Base-by-base conservation (phyloP, 2,797 vertebrate species). In the Hippopotamyrus pictus region DNA sequence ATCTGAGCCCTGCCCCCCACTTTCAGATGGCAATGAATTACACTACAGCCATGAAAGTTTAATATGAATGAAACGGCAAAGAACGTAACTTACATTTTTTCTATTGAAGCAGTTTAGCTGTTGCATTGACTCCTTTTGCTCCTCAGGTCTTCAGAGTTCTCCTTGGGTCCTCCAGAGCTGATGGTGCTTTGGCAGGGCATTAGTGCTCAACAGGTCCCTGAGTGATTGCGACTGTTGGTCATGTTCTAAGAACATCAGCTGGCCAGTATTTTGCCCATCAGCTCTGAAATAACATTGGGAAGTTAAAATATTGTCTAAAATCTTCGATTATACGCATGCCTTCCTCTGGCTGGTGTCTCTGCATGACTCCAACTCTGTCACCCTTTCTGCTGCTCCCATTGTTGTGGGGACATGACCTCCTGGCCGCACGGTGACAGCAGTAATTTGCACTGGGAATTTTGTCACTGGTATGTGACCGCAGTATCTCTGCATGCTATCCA, bases 361-460 rank as follows among this genome's bases (percentile, higher is more conserved):
- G 85, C 89, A 48, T 76, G 79, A 88, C 44, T 91, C 87, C 6
- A 65, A 54, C 85, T 73, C 44, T 90, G 88, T 89, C 46, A 86
- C 41, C 87, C 88, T 88, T 90, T 92, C n/a, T 88, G 83, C 82
- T 73, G 3, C 88, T 48, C 85, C 87, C 83, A 92, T 92, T 92
- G 92, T 93, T 91, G 88, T 46, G 86, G 82, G 88, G 76, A 87
- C 11, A 79, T 93, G 90, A 92, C 89, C 90, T 89, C 76, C 89
- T 76, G 59, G 84, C 91, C 88, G n/a, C 46, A 69, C 25, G 48
- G 90, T 90, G 91, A 82, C 73, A 76, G 33, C 37, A 90, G 90
- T 92, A 91, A 85, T 88, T 91, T 85, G 19, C 90, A 87, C 88
- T 87, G 41, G 54, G 86, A 22, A 19, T 17, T 59, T 79, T 87